Evolutionary conservation across 2,797 vertebrate genomes (phyloP), one percentile per base, ranked within the genome.

Genomic region (Gymnodraco acuticeps): DNA sequence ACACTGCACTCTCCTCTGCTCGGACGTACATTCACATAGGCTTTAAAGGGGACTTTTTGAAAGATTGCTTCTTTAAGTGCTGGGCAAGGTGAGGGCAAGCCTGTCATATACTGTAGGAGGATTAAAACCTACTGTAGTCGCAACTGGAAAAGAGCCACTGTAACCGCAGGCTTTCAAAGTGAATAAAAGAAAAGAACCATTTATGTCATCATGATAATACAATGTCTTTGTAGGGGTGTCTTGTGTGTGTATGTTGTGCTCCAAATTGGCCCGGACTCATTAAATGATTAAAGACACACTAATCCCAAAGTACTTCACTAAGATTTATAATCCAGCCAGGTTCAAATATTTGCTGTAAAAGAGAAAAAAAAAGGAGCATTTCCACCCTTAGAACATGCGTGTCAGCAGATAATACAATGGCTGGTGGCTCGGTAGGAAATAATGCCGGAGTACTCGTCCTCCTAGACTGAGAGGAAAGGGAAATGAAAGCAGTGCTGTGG

Each of bases 21-120:
- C 83, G 87, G 91, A 93, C 85, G 76, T 90, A 93, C 91, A 93
- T 90, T 92, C 89, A 90, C 92, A 91, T 75, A 70, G 83, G 93
- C 89, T 93, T 92, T 94, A 90, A 93, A 38, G 33, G 90, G 82
- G 93, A 94, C 92, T 94, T 95, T 94, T 94, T 95, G 92, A 95
- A 92, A 95, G 95, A 95, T 95, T 95, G 93, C 94, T 93, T 95
- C 93, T 95, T 93, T 95, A 95, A 95, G 95, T 95, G 94, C 89
- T 88, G 93, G 93, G 93, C 93, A 94, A 95, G 95, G 95, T 96
- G 95, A 95, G 94, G 94, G 92, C 93, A 92, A 89, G 83, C 78
- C 93, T 87, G 90, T 93, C 94, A 94, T 92, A 93, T 80, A 89
- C 89, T 93, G 91, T 87, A 87, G 90, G 79, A 82, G 90, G 94